Evolutionary conservation across 2,113 vertebrate genomes (phyloP).

Genomic region (Dryoscopus gambensis): DNA sequence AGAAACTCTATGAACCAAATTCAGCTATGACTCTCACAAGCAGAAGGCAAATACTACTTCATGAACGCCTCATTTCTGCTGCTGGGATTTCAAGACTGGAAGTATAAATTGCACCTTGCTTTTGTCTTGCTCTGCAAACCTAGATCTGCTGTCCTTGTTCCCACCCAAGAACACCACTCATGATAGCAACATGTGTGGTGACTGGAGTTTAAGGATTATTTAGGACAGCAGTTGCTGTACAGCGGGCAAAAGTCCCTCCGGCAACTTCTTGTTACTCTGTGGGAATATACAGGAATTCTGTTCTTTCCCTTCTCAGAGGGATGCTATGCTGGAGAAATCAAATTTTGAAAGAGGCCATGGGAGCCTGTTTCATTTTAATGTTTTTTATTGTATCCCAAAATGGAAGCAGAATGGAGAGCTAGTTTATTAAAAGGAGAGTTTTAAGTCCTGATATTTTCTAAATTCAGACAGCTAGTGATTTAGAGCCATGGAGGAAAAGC

Average conservation of each 20-base stretch:
- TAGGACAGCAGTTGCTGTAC: not conserved
- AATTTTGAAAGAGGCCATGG: not conserved
- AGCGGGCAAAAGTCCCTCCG: not conserved
- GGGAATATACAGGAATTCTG: not conserved
- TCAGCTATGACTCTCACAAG: not conserved
- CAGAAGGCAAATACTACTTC: not conserved
- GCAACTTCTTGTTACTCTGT: not conserved
- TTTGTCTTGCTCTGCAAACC: not conserved
- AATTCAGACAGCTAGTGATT: not conserved
- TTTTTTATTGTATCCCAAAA: not conserved
- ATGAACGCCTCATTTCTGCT: not conserved
- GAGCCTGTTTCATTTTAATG: not conserved
- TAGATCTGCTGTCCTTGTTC: not conserved
- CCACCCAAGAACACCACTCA: not conserved
- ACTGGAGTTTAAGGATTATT: not conserved
- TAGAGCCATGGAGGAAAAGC: not conserved
- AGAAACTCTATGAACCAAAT: not conserved
- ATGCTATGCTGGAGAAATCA: not conserved
- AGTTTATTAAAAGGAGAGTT: not conserved
- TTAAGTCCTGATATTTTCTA: not conserved
- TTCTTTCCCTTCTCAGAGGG: not conserved
- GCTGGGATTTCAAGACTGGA: not conserved
- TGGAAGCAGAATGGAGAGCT: not conserved
- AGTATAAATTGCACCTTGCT: not conserved
- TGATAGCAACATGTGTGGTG: not conserved